Base-by-base conservation (phyloP, 1,140 invertebrate species). In the Lethocerus indicus region DNA sequence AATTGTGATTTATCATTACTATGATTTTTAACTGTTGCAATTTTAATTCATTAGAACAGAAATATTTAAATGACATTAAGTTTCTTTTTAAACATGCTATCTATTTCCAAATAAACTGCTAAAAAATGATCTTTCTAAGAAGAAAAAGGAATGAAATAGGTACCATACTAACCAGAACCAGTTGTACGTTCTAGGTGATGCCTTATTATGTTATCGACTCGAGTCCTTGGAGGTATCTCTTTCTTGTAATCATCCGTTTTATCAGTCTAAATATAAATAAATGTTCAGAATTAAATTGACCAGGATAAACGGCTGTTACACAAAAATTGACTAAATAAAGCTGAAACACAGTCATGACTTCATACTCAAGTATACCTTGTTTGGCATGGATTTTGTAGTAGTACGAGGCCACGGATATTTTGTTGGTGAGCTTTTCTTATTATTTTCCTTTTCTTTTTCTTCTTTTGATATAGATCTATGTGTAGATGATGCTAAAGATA, bases 391-490 rank as follows among this genome's bases (percentile, higher is more conserved):
- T 44, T 44, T 44, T 20, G 25, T 16, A 18, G 29, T 5, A 3
- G 27, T 16, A 16, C 29, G 25, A 7, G 42, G 42, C 46, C 50
- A 55, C 27, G 45, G 25, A 23, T 62, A 61, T 64, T 79, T 81
- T 58, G 76, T 76, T 32, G 79, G 78, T 24, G 71, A 74, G 14
- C 71, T 78, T 62, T 85, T 84, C 56, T 80, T 82, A 58, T 81
- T 83, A 62, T 82, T 83, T 63, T 87, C 85, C 56, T 83, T 80
- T 49, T 87, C 84, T 61, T 88, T 88, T 60, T 88, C 84, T 61
- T 87, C 84, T 58, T 87, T 84, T 47, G 83, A 83, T 57, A 85
- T 76, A 44, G 79, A 78, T 65, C 79, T 82, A 61, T 47, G 81
- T 67, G 81, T 78, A 68, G 82, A 79, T 59, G 84, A 82, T 65